Evolutionary conservation across 2,113 vertebrate species (phyloP), one percentile per base, ranked within the genome.

Genomic region (Daboia siamensis): DNA sequence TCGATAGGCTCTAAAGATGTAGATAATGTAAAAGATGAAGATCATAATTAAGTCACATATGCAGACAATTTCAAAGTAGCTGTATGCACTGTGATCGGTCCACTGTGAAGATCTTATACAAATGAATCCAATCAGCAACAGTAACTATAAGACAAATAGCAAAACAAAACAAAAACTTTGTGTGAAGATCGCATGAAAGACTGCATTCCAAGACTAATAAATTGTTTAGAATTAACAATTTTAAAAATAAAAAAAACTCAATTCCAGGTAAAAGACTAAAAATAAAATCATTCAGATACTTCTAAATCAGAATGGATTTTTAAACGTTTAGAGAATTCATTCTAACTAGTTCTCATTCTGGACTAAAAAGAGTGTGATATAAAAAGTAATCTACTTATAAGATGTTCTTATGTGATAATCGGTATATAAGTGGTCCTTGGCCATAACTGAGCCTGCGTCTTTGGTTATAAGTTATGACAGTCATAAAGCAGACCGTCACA

Each of bases 41-140:
- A 99, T 98, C 96, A 98, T 98, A 17, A 99, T 94, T 90, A 99
- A 93, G 97, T 99, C 99, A 87, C 98, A 99, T 23, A 99, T 96
- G 74, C 97, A 95, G 94, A 99, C 98, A 90, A 99, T 98, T 97
- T 99, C 98, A 48, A 99, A 99, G 96, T 97, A 99, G 94, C 97
- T 98, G 96, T 97, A 98, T 1, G 98, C 97, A 0, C 97, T 96
- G 97, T 97, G 97, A 95, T 96, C 95, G 0, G 94, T 97, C 98
- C 98, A 98, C 0, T 3, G 0, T 0, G 97, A 96, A 24, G 94
- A 97, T 94, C 96, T 97, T 23, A 99, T 97, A 0, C 98, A 99
- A 94, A 99, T 97, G 97, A 99, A 99, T 87, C 97, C 98, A 5
- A 99, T 94, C 92, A 99, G 97, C 94, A 99, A 96, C 0, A 97